Conservation (phyloP, 2,888 invertebrate genomes). For the Yponomeuta plumbellus region DNA sequence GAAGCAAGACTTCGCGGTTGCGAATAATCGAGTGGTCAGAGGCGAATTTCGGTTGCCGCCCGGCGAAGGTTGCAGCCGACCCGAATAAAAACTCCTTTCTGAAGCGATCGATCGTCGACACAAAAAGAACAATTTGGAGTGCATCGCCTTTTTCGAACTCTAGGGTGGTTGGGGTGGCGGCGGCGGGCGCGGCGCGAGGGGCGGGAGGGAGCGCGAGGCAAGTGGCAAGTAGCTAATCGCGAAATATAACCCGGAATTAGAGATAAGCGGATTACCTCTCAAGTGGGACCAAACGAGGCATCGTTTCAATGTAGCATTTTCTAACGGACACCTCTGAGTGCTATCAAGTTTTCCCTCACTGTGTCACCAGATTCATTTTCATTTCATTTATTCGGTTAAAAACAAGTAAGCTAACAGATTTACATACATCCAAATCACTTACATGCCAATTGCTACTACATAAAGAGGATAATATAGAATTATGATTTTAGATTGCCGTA, state of each 20-base stretch:
- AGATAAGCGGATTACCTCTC: constrained; percentile 15
- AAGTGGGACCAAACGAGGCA: background rate
- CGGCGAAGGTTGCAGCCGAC: constrained; percentile 23
- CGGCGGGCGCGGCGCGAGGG: constrained; percentile 27
- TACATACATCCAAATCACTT: no score
- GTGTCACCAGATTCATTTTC: no score
- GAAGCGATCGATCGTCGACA: constrained; percentile 74
- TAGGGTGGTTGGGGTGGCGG: constrained; percentile 52
- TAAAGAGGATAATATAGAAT: no score
- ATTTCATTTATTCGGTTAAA: no score
- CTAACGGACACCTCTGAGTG: no score
- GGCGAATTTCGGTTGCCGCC: background rate
- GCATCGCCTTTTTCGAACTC: constrained; percentile 74
- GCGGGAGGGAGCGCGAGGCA: constrained; percentile 37
- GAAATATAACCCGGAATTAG: constrained; percentile 16
- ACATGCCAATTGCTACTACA: no score
- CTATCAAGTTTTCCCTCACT: no score
- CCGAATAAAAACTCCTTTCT: constrained; percentile 70
- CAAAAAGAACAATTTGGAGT: constrained; percentile 74
- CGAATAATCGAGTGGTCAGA: constrained; percentile 37
- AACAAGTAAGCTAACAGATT: no score
- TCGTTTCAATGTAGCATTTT: no score
- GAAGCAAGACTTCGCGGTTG: no score
- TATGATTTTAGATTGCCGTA: no score
- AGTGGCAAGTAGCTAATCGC: constrained; percentile 43